These are phyloP conservation scores for Galaxias olidus DNA, from an alignment of 2,797 vertebrate species.

Conservation along the genomic window DNA sequence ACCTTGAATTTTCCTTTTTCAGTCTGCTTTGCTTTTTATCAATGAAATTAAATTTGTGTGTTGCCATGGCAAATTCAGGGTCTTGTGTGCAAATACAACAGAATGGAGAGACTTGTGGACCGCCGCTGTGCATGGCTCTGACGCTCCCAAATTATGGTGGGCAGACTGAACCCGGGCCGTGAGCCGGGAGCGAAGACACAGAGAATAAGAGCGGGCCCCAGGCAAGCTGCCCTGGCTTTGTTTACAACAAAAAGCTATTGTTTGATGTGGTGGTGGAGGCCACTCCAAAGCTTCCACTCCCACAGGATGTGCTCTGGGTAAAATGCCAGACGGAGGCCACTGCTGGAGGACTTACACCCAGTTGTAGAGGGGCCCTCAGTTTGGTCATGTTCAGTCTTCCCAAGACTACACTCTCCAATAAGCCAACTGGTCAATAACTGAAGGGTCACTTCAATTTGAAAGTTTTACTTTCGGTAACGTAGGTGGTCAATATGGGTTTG, in stretches of 20 bases:
- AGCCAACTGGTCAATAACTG: constrained; percentile 52
- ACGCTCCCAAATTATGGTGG: constrained; percentile 62
- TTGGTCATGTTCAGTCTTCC: constrained; percentile 52
- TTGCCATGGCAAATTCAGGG: constrained; percentile 56
- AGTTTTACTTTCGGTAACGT: constrained; percentile 42
- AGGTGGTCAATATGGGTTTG: constrained; percentile 26
- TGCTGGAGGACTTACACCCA: constrained; percentile 73
- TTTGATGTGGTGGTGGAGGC: constrained; percentile 79
- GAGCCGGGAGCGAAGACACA: constrained; percentile 35
- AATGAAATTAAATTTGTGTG: constrained; percentile 57
- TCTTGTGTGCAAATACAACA: constrained; percentile 64
- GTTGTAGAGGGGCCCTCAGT: constrained; percentile 51
- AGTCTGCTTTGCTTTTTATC: constrained; percentile 48
- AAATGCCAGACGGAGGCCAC: constrained; percentile 77
- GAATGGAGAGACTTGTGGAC: constrained; percentile 51
- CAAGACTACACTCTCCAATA: constrained; percentile 31
- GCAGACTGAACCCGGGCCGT: constrained; percentile 56
- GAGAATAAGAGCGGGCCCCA: constrained; percentile 61
- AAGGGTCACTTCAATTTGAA: constrained; percentile 39
- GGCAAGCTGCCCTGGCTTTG: constrained; percentile 82
- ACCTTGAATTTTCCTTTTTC: constrained; percentile 49
- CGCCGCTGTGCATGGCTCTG: constrained; percentile 65
- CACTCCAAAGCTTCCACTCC: constrained; percentile 76
- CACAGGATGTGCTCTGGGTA: constrained; percentile 81
- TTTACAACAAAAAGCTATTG: constrained; percentile 85